phyloP scores from a whole-genome alignment of 2,113 vertebrate genomes.

The Alaudala cheleensis region DNA sequence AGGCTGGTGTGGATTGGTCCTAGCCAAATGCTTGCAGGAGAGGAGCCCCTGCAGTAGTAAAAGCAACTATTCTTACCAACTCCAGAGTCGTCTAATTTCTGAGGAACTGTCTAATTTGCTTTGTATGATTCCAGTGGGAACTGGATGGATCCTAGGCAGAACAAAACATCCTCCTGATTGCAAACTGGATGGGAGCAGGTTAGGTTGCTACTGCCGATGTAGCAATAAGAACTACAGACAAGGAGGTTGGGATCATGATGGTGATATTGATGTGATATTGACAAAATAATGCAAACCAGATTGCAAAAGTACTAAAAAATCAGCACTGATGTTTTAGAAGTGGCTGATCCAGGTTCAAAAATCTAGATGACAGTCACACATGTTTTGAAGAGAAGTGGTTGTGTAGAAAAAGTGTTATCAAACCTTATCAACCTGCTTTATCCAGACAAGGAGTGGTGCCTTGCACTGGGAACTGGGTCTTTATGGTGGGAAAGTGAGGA shows the following conservation, averaged over 20 bases:
- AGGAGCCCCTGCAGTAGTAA: neutral
- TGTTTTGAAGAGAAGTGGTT: neutral
- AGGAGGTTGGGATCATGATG: neutral
- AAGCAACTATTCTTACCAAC: neutral
- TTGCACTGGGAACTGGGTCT: neutral
- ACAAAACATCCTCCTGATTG: neutral
- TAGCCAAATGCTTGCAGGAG: rapidly evolving
- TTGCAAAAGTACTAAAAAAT: rapidly evolving
- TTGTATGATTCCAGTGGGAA: neutral
- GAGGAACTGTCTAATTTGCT: neutral
- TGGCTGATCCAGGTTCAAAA: neutral
- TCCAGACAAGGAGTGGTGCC: neutral
- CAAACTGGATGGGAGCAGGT: rapidly evolving
- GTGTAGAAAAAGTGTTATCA: neutral
- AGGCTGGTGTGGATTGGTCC: neutral
- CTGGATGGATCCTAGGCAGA: neutral
- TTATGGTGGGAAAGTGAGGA: neutral
- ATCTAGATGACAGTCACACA: neutral
- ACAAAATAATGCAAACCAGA: neutral
- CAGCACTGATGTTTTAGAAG: neutral
- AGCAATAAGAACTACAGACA: neutral
- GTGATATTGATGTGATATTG: no score
- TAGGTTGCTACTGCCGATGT: neutral
- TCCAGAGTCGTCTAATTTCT: neutral
- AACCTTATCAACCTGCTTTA: neutral